Evolutionary conservation across 2,797 vertebrate genomes (phyloP).

Genomic region (Otus scops): DNA sequence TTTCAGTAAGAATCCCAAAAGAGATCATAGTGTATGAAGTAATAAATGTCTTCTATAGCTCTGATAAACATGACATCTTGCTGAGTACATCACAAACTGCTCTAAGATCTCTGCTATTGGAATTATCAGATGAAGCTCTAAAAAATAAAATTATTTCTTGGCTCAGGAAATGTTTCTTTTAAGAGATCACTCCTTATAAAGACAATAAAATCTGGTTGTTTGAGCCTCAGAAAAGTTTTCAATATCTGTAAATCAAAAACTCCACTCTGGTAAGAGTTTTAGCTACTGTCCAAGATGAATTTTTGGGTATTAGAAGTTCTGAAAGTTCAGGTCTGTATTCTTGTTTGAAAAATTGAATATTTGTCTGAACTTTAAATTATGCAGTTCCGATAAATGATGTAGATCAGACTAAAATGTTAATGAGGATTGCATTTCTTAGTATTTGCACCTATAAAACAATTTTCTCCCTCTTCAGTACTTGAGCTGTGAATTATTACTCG

Average conservation of each 20-base stretch:
- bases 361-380: slow-evolving; percentile 46
- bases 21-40: not conserved
- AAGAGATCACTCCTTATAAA: not conserved
- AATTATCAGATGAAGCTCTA: not conserved
- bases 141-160: slow-evolving; percentile 2
- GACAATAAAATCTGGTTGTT: not conserved
- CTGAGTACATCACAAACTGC: not conserved
- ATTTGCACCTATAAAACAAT: slow-evolving; percentile 56
- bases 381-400: not conserved
- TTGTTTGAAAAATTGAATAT: slow-evolving; percentile 21
- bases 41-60: slow-evolving; percentile 48
- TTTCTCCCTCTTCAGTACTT: slow-evolving; percentile 26
- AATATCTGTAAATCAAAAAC: not conserved
- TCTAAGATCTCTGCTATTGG: not conserved
- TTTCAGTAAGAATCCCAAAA: slow-evolving; percentile 28
- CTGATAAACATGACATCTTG: not conserved
- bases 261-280: not conserved
- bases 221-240: not conserved
- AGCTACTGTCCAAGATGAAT: not conserved
- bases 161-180: not conserved
- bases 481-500: slow-evolving; percentile 28
- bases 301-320: not conserved
- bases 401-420: slow-evolving; percentile 19
- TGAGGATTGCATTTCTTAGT: slow-evolving; percentile 35
- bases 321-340: not conserved